These are phyloP conservation scores for Archivesica marissinica DNA, from an alignment of 1,140 invertebrate genomes.

Conservation along the genomic window DNA sequence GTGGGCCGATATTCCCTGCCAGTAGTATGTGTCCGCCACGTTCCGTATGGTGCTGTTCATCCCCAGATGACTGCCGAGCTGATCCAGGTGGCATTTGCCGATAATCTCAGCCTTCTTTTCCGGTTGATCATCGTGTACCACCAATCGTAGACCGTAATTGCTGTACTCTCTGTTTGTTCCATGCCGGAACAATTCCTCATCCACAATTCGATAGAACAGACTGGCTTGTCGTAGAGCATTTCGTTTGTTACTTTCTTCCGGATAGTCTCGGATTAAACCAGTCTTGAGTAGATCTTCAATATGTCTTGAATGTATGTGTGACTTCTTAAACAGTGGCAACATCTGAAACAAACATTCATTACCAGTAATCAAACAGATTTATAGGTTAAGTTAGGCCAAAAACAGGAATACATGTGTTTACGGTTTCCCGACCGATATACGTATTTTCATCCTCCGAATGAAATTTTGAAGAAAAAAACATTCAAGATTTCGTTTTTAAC, in stretches of 20 bases:
- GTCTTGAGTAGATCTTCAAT: constrained; percentile 48
- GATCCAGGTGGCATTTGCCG: constrained; percentile 42
- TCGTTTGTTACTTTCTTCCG: constrained; percentile 38
- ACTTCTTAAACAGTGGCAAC: constrained; percentile 41
- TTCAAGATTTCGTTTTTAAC: not conserved
- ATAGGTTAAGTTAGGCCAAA: not conserved
- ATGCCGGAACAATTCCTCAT: constrained; percentile 44
- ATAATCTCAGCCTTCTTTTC: constrained; percentile 45
- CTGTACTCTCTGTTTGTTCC: constrained; percentile 48
- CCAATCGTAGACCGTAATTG: constrained; percentile 39
- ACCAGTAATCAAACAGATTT: not conserved
- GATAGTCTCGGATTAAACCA: constrained; percentile 1
- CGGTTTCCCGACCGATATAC: not conserved
- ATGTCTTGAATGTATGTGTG: constrained; percentile 36
- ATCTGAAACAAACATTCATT: constrained; percentile 12
- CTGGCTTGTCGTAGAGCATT: constrained; percentile 46
- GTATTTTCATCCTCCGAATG: not conserved
- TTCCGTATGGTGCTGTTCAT: constrained; percentile 50
- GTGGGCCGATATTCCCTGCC: constrained; percentile 48
- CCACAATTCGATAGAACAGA: constrained; percentile 39
- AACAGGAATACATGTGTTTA: not conserved
- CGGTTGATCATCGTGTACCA: constrained; percentile 51
- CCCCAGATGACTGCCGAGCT: constrained; percentile 33
- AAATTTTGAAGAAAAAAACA: not conserved
- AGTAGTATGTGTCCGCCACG: constrained; percentile 44